Evolutionary conservation across 1,140 invertebrate species (phyloP).

Genomic region (Calycopis cecrops): DNA sequence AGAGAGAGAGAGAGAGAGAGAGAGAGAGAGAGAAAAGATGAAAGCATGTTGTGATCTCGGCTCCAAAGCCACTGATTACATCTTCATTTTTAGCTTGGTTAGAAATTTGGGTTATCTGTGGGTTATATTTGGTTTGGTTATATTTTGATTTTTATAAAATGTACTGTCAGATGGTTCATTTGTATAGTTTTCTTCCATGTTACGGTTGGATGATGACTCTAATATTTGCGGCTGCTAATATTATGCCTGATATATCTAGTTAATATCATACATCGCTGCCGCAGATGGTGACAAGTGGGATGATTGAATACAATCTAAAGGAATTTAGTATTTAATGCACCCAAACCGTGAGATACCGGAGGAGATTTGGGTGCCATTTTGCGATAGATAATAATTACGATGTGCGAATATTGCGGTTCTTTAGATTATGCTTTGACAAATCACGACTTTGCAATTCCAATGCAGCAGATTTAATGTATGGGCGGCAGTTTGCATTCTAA

Average conservation of each 20-base stretch:
- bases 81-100: too few species aligned
- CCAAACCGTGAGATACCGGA: constrained; percentile 52
- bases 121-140: too few species aligned
- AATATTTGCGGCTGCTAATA: too few species aligned
- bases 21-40: too few species aligned
- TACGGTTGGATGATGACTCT: too few species aligned
- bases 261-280: background rate
- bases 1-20: too few species aligned
- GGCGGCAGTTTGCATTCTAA: constrained; percentile 73
- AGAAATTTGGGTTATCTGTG: too few species aligned
- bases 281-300: background rate
- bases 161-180: too few species aligned
- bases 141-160: too few species aligned
- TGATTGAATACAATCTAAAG: constrained; percentile 12
- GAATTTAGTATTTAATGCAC: constrained; percentile 17
- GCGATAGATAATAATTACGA: constrained; percentile 71
- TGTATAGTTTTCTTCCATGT: too few species aligned
- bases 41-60: too few species aligned
- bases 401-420: constrained; percentile 72
- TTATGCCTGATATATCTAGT: background rate
- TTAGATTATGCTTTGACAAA: constrained; percentile 74
- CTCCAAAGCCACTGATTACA: too few species aligned
- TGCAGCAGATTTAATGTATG: constrained; percentile 73
- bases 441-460: constrained; percentile 74
- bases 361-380: constrained; percentile 68